phyloP scores from a whole-genome alignment of 1,140 invertebrate genomes.

The Megathymus violae region DNA sequence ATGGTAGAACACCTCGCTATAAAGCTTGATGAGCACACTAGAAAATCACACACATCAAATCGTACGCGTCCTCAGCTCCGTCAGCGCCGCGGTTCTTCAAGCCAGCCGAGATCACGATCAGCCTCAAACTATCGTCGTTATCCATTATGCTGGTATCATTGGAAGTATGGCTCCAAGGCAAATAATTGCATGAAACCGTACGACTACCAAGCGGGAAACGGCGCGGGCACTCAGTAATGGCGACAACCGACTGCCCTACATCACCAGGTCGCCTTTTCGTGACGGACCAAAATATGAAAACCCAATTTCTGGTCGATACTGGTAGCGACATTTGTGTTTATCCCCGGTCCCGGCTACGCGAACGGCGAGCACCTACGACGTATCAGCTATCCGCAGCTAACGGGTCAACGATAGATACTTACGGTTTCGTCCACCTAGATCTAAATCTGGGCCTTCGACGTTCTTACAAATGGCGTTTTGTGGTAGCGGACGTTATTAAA shows the following conservation, averaged over 20 bases:
- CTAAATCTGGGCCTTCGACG: slow-evolving; percentile 21
- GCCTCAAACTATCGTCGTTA: not conserved
- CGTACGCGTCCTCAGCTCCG: no score
- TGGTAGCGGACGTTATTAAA: slow-evolving; percentile 30
- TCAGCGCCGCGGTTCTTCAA: not conserved
- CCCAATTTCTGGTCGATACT: not conserved
- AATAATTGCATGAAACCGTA: not conserved
- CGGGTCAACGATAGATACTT: slow-evolving; percentile 20
- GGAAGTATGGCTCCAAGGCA: not conserved
- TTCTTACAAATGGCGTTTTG: slow-evolving; percentile 8
- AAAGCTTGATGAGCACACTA: not conserved
- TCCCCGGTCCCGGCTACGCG: slow-evolving; percentile 5
- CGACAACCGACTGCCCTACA: not conserved
- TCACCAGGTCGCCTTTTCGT: slow-evolving; percentile 3
- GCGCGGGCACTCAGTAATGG: slow-evolving; percentile 9
- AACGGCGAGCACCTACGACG: not conserved
- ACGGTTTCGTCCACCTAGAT: slow-evolving; percentile 6
- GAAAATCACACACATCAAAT: no score
- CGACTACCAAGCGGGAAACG: slow-evolving; percentile 4
- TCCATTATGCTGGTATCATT: slow-evolving; percentile 5
- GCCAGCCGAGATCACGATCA: not conserved
- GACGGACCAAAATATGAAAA: not conserved
- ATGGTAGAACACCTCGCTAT: not conserved
- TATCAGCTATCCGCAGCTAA: slow-evolving; percentile 28
- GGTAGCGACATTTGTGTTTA: slow-evolving; percentile 8